These are phyloP conservation scores for Cryptocephalus moraei DNA, from an alignment of 2,888 invertebrate species.

Conservation along the genomic window DNA sequence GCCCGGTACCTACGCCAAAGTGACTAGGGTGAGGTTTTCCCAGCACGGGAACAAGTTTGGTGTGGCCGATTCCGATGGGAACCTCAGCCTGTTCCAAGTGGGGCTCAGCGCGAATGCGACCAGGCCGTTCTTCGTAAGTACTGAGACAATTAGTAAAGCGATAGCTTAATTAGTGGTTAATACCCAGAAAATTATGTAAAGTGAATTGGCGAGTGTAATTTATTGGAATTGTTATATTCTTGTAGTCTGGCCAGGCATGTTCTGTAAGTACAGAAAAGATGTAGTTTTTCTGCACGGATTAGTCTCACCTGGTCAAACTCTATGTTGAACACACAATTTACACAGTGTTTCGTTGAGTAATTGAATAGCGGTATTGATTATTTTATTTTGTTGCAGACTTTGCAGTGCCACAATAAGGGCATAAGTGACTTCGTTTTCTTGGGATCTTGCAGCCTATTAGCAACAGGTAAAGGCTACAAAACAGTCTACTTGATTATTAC, in stretches of 20 bases:
- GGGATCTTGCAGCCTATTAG: conserved; percentile 93
- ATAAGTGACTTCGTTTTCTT: conserved; percentile 96
- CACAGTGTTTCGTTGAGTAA: too few species aligned
- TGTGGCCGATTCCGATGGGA: conserved; percentile 95
- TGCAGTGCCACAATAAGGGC: conserved; percentile 94
- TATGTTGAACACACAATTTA: too few species aligned
- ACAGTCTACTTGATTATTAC: too few species aligned
- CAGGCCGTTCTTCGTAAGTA: conserved; percentile 79
- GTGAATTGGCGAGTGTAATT: too few species aligned
- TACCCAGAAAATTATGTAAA: neutral
- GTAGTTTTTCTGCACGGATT: too few species aligned
- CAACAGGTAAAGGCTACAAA: conserved; percentile 53
- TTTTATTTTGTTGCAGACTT: conserved; percentile 56
- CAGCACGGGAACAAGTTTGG: conserved; percentile 98
- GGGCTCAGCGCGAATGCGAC: conserved; percentile 65
- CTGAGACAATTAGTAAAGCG: neutral
- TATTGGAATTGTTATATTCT: too few species aligned
- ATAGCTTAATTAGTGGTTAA: neutral
- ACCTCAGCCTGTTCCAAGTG: conserved; percentile 91
- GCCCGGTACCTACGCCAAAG: conserved; percentile 92
- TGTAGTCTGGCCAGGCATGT: too few species aligned
- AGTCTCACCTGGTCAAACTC: too few species aligned
- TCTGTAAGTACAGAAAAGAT: too few species aligned
- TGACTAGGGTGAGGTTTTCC: conserved; percentile 90
- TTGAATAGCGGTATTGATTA: neutral